Evolutionary conservation across 2,113 vertebrate species (phyloP).

Genomic region (Chitala chitala): DNA sequence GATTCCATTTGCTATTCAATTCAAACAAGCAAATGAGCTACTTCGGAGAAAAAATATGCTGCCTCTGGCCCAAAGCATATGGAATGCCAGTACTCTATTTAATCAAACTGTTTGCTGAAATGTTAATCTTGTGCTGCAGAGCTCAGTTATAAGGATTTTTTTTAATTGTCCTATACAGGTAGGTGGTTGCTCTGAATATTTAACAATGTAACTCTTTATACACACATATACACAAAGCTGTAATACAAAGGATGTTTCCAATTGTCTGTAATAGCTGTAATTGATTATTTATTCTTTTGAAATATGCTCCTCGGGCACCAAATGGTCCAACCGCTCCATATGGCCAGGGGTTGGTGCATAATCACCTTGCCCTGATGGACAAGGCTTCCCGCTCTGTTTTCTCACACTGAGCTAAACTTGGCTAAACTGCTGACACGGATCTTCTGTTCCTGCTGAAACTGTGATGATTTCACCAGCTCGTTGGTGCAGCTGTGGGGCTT

Average conservation of each 20-base stretch:
- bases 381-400: background rate
- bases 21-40: constrained; percentile 39
- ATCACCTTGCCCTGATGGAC: constrained; percentile 27
- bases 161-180: background rate
- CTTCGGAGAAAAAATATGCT: constrained; percentile 23
- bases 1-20: constrained; percentile 49
- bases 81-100: too few species aligned
- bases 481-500: constrained; percentile 33
- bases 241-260: constrained; percentile 14
- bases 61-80: constrained; percentile 17
- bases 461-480: constrained; percentile 23
- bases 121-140: background rate
- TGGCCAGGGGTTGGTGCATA: constrained; percentile 1
- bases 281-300: constrained; percentile 17
- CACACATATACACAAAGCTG: background rate
- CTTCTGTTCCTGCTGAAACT: constrained; percentile 16
- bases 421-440: constrained; percentile 13
- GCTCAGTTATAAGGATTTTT: background rate
- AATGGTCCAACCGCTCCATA: background rate
- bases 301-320: constrained; percentile 1
- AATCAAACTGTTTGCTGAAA: background rate
- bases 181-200: background rate
- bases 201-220: constrained; percentile 13
- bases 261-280: constrained; percentile 16
- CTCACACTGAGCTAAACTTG: constrained; percentile 19